phyloP scores from a whole-genome alignment of 2,797 vertebrate genomes.

The Microctenopoma lineatum region DNA sequence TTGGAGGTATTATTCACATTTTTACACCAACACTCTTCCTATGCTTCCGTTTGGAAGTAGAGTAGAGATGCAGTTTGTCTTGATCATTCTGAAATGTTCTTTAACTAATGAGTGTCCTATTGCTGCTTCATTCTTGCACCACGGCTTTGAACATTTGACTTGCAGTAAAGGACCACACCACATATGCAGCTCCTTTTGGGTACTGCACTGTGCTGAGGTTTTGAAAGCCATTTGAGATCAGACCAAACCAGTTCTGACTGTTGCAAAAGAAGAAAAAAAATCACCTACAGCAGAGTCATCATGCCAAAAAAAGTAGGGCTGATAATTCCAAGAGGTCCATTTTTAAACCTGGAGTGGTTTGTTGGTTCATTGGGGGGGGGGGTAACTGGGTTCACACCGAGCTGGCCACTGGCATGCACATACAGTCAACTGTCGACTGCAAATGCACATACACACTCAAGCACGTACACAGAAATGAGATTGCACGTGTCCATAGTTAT shows the following conservation, averaged over 20 bases:
- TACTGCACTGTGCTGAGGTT: conserved; percentile 29
- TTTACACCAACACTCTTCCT: conserved; percentile 46
- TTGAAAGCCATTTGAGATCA: conserved; percentile 62
- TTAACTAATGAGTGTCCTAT: conserved; percentile 31
- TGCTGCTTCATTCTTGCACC: conserved; percentile 22
- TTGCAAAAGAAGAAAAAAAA: conserved; percentile 54
- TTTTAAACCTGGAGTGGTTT: conserved; percentile 81
- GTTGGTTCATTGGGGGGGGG: conserved; percentile 74
- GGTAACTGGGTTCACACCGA: conserved; percentile 77
- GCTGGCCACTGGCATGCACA: conserved; percentile 58
- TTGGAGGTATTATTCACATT: conserved; percentile 42
- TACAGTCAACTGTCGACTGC: conserved; percentile 38
- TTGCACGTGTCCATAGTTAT: conserved; percentile 16
- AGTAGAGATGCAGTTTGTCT: conserved; percentile 33
- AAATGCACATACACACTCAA: conserved; percentile 16
- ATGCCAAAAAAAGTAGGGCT: conserved; percentile 87
- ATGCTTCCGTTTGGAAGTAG: conserved; percentile 26
- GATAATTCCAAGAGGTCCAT: conserved; percentile 84
- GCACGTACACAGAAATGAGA: not conserved
- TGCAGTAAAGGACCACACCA: conserved; percentile 3
- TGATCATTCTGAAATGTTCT: conserved; percentile 7
- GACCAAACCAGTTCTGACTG: conserved; percentile 78
- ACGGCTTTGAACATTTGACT: conserved; percentile 20
- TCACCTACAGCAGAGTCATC: conserved; percentile 81
- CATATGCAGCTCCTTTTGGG: conserved; percentile 35